These are phyloP conservation scores for Nerophis ophidion DNA, from an alignment of 2,113 vertebrate genomes.

Conservation along the genomic window DNA sequence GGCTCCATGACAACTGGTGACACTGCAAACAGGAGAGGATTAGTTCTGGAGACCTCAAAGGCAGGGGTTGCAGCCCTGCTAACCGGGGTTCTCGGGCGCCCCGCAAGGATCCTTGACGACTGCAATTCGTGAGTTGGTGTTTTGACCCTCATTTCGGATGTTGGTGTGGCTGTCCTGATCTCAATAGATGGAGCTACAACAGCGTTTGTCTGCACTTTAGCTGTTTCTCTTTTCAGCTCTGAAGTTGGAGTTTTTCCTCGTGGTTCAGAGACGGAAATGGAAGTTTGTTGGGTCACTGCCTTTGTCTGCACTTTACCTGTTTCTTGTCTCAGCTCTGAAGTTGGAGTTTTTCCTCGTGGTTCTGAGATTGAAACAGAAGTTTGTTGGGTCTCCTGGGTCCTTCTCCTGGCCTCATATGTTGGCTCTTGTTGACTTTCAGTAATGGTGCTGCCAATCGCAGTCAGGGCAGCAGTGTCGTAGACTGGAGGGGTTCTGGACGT, in stretches of 20 bases:
- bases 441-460: constrained; percentile 46
- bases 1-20: constrained; percentile 60
- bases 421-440: constrained; percentile 36
- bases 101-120: constrained; percentile 35
- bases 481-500: constrained; percentile 58
- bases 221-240: constrained; percentile 25
- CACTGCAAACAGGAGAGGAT: constrained; percentile 70
- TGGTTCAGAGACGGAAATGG: constrained; percentile 11
- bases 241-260: constrained; percentile 36
- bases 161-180: constrained; percentile 21
- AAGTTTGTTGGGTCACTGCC: neutral
- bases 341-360: constrained; percentile 35
- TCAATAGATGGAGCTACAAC: constrained; percentile 37
- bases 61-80: constrained; percentile 50
- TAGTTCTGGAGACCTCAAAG: constrained; percentile 69
- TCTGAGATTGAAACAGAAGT: constrained; percentile 9
- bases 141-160: constrained; percentile 33
- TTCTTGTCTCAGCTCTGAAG: constrained; percentile 25
- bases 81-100: constrained; percentile 62
- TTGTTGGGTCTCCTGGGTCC: neutral
- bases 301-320: constrained; percentile 23
- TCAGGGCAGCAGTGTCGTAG: constrained; percentile 57
- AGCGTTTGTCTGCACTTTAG: constrained; percentile 24
- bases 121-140: constrained; percentile 55
- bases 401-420: constrained; percentile 35